Conservation (phyloP, 1,140 invertebrate species). For the Drosophila pandora region DNA sequence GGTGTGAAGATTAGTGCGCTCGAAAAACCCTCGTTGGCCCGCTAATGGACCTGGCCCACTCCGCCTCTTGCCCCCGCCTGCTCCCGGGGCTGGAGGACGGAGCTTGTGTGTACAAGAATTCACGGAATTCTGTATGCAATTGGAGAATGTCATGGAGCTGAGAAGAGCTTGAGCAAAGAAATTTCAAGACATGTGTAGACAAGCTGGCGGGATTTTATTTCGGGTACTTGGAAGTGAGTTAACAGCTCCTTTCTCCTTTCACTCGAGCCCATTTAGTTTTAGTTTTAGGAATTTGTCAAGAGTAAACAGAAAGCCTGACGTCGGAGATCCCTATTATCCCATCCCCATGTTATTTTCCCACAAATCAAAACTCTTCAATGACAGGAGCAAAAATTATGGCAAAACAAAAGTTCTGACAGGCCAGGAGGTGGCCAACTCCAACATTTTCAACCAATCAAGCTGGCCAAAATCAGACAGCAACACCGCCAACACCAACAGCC, state of each 20-base stretch:
- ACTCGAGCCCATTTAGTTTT: constrained; percentile 7
- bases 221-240: constrained; percentile 1
- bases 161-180: constrained; percentile 41
- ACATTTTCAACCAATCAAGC: constrained; percentile 75
- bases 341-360: constrained; percentile 1
- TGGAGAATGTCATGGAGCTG: constrained; percentile 13
- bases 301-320: not conserved
- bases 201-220: constrained; percentile 45
- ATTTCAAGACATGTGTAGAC: constrained; percentile 52
- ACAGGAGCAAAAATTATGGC: constrained; percentile 73
- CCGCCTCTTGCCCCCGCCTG: not conserved
- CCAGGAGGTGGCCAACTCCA: constrained; percentile 23
- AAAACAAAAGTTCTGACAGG: constrained; percentile 68
- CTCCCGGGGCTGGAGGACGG: constrained; percentile 1
- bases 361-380: constrained; percentile 70
- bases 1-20: constrained; percentile 78
- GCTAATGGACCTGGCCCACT: constrained; percentile 55
- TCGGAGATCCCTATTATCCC: no score
- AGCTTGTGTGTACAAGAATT: constrained; percentile 57
- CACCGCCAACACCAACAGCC: constrained; percentile 27
- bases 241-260: constrained; percentile 33
- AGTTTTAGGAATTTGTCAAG: not conserved
- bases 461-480: constrained; percentile 66
- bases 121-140: constrained; percentile 52
- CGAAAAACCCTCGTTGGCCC: constrained; percentile 42